A percentile compares a stretch with the other conserved stretches of the same genome.
phyloP scores from a whole-genome alignment of 2,797 vertebrate genomes.

The Enteromius unitaeniatus region DNA sequence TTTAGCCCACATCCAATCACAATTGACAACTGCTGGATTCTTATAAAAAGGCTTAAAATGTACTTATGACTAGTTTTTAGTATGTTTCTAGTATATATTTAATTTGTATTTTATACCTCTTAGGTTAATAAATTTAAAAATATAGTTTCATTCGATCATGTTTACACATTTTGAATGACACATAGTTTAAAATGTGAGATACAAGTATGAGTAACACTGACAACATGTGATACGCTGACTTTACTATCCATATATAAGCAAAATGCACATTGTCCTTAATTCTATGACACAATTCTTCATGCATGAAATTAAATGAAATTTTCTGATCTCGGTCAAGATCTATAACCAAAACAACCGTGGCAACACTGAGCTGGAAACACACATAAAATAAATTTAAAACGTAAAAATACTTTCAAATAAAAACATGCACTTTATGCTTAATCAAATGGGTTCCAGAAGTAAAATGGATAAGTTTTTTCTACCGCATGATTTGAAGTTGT shows the following conservation, averaged over 20 bases:
- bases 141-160: neutral
- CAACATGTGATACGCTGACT: neutral
- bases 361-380: neutral
- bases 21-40: neutral
- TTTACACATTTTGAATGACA: neutral
- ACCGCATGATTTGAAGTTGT: slow-evolving; percentile 31
- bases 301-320: neutral
- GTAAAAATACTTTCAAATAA: neutral
- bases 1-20: neutral
- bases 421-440: neutral
- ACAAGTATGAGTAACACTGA: neutral
- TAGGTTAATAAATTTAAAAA: neutral
- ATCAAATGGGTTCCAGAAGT: neutral
- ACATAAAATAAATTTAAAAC: neutral
- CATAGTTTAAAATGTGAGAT: neutral
- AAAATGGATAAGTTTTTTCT: slow-evolving; percentile 10
- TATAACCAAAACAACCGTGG: neutral
- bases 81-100: neutral
- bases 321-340: neutral
- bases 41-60: neutral
- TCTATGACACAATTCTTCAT: neutral
- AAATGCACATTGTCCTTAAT: neutral
- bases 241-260: neutral
- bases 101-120: neutral
- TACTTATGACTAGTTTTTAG: neutral